Percentiles rank a stretch among this genome's conserved stretches.
Evolutionary conservation across 2,888 invertebrate genomes (phyloP).

Genomic region (Macrosoma leucophasiata): DNA sequence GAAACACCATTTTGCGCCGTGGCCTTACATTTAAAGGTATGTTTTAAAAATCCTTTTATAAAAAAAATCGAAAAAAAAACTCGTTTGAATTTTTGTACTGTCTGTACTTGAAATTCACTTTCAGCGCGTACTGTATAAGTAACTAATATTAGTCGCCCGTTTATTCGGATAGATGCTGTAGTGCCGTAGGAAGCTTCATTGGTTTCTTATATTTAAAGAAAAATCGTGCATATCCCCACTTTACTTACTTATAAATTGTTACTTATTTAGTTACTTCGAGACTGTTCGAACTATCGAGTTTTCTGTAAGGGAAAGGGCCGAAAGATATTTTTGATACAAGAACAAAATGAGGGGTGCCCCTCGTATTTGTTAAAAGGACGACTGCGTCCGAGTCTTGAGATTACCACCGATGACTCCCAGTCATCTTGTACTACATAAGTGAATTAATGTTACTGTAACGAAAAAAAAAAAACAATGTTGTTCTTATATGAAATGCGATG

Average conservation of each 20-base stretch:
- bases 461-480: conserved; percentile 69
- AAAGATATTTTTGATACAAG: conserved; percentile 76
- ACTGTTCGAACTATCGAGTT: conserved; percentile 73
- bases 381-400: conserved; percentile 31
- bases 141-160: too few species aligned
- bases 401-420: conserved; percentile 41
- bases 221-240: conserved; percentile 72
- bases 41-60: conserved; percentile 64
- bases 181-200: too few species aligned
- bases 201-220: too few species aligned
- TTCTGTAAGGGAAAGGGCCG: conserved; percentile 74
- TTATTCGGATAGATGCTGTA: too few species aligned
- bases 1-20: conserved; percentile 75
- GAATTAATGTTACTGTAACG: conserved; percentile 70
- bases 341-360: conserved; percentile 71
- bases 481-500: conserved; percentile 72
- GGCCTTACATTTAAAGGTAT: conserved; percentile 73
- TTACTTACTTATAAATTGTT: conserved; percentile 71
- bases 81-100: conserved; percentile 56
- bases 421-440: conserved; percentile 56
- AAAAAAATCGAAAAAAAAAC: conserved; percentile 42
- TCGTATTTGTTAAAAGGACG: conserved; percentile 45
- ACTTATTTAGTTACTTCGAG: conserved; percentile 74
- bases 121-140: too few species aligned
- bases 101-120: too few species aligned